Evolutionary conservation across 2,888 invertebrate species (phyloP).

Genomic region (Stenodema calcarata): DNA sequence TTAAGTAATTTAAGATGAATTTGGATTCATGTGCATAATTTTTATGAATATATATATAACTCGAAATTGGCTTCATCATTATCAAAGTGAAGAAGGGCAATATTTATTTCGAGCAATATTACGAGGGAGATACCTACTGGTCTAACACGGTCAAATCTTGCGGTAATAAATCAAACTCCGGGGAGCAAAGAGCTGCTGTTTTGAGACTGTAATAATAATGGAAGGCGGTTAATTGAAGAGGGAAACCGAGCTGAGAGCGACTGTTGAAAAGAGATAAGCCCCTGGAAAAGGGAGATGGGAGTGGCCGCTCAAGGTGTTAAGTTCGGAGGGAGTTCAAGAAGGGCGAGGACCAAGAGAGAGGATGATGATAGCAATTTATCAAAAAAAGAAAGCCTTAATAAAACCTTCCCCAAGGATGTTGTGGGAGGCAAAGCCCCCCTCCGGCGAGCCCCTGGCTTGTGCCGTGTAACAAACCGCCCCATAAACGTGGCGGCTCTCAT

Average conservation of each 20-base stretch:
- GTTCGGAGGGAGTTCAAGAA: conserved; percentile 3
- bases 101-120: too few species aligned
- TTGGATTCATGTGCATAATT: too few species aligned
- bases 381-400: conserved; percentile 34
- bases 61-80: too few species aligned
- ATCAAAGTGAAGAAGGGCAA: too few species aligned
- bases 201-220: neutral
- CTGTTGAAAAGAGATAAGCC: conserved; percentile 50
- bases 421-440: neutral
- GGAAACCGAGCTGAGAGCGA: conserved; percentile 27
- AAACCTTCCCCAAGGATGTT: neutral
- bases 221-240: conserved; percentile 24
- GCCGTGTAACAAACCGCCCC: conserved; percentile 9
- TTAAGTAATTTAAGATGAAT: too few species aligned
- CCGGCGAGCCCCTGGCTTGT: neutral
- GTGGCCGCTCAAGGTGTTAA: conserved; percentile 33
- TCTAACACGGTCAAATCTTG: neutral
- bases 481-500: conserved; percentile 14
- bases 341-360: neutral
- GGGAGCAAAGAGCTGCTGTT: neutral
- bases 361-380: conserved; percentile 37
- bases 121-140: too few species aligned
- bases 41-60: too few species aligned
- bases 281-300: neutral
- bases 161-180: neutral